A percentile compares a stretch with the other conserved stretches of the same genome.
phyloP scores from a whole-genome alignment of 2,797 vertebrate species.

The Schizopygopsis pylzovi region DNA sequence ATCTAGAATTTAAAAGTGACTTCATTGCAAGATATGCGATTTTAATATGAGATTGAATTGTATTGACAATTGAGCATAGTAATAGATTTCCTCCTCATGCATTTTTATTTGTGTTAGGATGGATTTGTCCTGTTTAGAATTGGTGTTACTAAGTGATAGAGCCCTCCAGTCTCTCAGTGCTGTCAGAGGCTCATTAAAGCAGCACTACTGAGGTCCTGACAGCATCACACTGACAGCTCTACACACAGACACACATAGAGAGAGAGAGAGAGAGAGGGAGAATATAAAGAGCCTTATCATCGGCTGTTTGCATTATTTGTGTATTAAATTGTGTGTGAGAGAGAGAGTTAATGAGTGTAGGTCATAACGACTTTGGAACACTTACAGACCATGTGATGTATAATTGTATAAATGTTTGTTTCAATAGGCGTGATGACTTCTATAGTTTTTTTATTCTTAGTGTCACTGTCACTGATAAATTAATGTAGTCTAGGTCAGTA shows the following conservation, averaged over 20 bases:
- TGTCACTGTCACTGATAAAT: neutral
- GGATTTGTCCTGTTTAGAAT: slow-evolving; percentile 59
- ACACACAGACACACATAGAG: neutral
- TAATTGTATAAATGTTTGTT: slow-evolving; percentile 18
- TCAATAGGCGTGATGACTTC: neutral
- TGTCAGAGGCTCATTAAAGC: slow-evolving; percentile 36
- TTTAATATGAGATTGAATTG: neutral
- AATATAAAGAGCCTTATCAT: slow-evolving; percentile 6
- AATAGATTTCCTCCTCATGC: neutral
- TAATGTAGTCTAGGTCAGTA: neutral
- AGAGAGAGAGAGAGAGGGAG: neutral
- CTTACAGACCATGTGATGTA: neutral
- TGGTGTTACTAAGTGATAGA: slow-evolving; percentile 18
- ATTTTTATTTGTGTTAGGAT: slow-evolving; percentile 12
- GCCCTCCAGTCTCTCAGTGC: slow-evolving; percentile 35
- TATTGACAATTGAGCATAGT: neutral
- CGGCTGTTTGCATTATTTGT: neutral
- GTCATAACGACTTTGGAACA: neutral
- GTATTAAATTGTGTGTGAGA: neutral
- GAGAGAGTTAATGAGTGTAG: slow-evolving; percentile 10
- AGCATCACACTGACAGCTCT: slow-evolving; percentile 20
- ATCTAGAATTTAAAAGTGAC: neutral
- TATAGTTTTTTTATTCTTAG: neutral
- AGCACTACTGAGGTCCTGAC: slow-evolving; percentile 46
- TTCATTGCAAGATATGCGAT: neutral